These are phyloP conservation scores for Gobio occitaniae DNA, from an alignment of 2,797 vertebrate genomes.

Conservation along the genomic window DNA sequence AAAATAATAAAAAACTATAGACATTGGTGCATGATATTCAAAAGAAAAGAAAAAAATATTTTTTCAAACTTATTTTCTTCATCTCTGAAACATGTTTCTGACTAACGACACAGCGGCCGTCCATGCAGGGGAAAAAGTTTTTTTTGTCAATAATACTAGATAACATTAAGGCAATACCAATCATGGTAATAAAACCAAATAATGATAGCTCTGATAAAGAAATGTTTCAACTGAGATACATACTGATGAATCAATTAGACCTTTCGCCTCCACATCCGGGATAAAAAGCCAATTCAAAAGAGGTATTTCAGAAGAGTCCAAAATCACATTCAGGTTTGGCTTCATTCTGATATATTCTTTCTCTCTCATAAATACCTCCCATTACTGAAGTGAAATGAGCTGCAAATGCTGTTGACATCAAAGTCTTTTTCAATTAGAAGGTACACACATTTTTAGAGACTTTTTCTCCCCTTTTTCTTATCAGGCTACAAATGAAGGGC, in stretches of 20 bases:
- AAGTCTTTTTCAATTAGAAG: slow-evolving; percentile 17
- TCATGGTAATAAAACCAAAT: neutral
- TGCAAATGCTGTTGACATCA: slow-evolving; percentile 3
- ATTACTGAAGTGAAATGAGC: neutral
- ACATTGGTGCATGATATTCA: neutral
- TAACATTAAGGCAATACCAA: neutral
- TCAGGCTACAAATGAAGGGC: slow-evolving; percentile 21
- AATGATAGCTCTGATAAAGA: slow-evolving; percentile 1
- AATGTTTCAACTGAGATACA: neutral
- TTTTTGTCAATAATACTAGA: neutral
- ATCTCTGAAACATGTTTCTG: neutral
- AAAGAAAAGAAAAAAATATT: neutral
- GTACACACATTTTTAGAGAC: slow-evolving; percentile 11
- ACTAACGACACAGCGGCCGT: neutral
- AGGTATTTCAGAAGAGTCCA: neutral
- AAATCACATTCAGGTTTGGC: neutral
- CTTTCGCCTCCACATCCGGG: neutral
- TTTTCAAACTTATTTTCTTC: neutral
- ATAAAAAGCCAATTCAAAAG: neutral
- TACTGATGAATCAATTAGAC: neutral
- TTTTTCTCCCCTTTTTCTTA: slow-evolving; percentile 9
- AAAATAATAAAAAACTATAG: neutral
- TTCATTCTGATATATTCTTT: neutral
- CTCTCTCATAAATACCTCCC: neutral
- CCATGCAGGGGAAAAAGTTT: neutral